Evolutionary conservation across 2,888 invertebrate genomes (phyloP).

Genomic region (Monoplex corrugatus): DNA sequence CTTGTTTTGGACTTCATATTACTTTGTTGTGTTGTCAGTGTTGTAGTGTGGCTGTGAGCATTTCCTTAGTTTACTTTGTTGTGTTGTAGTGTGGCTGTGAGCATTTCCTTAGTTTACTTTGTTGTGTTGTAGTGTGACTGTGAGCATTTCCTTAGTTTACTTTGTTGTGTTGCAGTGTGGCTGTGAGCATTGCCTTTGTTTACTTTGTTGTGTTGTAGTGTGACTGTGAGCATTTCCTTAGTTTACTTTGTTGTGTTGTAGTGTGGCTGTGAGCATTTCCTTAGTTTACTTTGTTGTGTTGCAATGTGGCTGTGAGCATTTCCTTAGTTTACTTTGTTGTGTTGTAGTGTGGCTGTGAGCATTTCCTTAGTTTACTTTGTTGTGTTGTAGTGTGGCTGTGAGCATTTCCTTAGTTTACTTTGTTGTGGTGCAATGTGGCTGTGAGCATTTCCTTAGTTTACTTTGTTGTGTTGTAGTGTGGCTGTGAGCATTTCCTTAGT

Average conservation of each 20-base stretch:
- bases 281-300: background rate
- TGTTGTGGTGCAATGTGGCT: background rate
- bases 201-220: background rate
- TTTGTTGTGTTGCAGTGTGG: background rate
- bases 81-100: no score
- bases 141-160: background rate
- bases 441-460: no score
- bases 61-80: no score
- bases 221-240: background rate
- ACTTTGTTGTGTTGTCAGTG: no score
- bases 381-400: background rate
- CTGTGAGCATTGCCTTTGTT: background rate
- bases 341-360: background rate
- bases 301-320: background rate
- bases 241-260: background rate
- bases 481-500: no score
- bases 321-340: background rate
- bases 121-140: background rate
- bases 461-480: background rate
- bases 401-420: no score
- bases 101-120: background rate
- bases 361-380: background rate
- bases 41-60: no score
- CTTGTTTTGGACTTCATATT: no score
- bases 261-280: background rate